Conservation (phyloP, 2,888 invertebrate genomes). For the Melikaiella ostensackeni region DNA sequence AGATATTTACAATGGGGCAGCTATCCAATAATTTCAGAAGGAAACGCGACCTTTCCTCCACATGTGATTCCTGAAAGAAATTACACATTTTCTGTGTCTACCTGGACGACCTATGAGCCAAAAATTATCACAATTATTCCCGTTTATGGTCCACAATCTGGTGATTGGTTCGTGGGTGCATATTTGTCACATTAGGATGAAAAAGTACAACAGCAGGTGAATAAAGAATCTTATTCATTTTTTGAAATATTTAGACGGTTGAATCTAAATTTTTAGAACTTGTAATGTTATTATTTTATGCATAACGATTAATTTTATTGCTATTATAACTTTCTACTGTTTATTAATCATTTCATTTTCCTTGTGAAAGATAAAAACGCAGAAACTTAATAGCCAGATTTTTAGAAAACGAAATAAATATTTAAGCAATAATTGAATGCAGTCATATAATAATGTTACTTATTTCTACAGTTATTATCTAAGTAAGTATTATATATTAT, state of each 20-base stretch:
- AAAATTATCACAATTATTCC: constrained; percentile 76
- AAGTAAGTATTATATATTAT: too few species aligned
- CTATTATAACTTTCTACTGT: too few species aligned
- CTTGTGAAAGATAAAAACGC: too few species aligned
- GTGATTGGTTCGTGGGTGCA: constrained; percentile 79
- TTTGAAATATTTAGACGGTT: neutral
- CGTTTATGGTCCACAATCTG: constrained; percentile 77
- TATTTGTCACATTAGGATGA: constrained; percentile 78
- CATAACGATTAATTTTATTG: neutral
- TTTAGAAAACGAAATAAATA: too few species aligned
- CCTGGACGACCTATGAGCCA: constrained; percentile 73
- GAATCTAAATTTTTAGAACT: neutral
- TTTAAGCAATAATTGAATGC: too few species aligned
- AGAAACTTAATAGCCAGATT: too few species aligned
- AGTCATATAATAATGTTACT: too few species aligned
- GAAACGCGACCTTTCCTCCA: constrained; percentile 78
- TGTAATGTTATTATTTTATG: constrained; percentile 32
- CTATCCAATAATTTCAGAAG: constrained; percentile 79
- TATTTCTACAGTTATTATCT: too few species aligned
- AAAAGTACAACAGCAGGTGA: constrained; percentile 77
- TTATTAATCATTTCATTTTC: too few species aligned
- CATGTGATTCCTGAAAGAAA: constrained; percentile 70
- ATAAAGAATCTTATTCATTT: neutral
- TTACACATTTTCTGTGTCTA: constrained; percentile 67
- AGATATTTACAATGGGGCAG: constrained; percentile 80